Conservation (phyloP, 1,140 invertebrate genomes). For the Cydia splendana region DNA sequence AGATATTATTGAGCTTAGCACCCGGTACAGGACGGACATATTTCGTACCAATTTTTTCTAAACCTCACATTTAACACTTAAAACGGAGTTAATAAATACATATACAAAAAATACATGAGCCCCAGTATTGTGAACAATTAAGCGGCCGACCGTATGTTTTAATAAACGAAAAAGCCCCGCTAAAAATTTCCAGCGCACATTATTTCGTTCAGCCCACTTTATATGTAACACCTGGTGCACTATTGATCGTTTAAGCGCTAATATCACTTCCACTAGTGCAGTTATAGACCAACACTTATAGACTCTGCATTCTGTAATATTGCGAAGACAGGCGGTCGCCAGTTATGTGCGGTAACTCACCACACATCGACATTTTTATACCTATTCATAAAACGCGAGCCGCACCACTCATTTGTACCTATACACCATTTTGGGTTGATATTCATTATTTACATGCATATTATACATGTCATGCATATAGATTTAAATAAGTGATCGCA, state of each 20-base stretch:
- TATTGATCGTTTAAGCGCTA: conserved; percentile 31
- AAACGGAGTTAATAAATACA: neutral
- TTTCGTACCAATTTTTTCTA: neutral
- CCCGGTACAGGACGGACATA: neutral
- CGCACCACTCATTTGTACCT: too few species aligned
- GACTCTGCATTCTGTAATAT: neutral
- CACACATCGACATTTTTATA: too few species aligned
- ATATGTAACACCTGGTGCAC: conserved; percentile 31
- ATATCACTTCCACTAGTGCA: conserved; percentile 25
- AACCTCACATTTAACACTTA: neutral
- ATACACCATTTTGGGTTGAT: too few species aligned
- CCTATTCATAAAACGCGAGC: too few species aligned
- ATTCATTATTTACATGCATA: neutral
- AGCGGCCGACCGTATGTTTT: neutral
- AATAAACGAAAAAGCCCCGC: conserved; percentile 14
- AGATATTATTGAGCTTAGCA: neutral
- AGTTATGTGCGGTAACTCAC: too few species aligned
- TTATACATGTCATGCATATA: too few species aligned
- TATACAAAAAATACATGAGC: too few species aligned
- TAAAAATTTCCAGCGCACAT: conserved; percentile 14
- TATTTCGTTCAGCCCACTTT: conserved; percentile 16
- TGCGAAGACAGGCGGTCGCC: neutral
- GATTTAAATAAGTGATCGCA: too few species aligned
- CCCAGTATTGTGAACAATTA: neutral
- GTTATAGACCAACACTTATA: neutral